A percentile compares a stretch with the other conserved stretches of the same genome.
Conservation (phyloP, 2,113 vertebrate genomes). For the Progne subis region DNA sequence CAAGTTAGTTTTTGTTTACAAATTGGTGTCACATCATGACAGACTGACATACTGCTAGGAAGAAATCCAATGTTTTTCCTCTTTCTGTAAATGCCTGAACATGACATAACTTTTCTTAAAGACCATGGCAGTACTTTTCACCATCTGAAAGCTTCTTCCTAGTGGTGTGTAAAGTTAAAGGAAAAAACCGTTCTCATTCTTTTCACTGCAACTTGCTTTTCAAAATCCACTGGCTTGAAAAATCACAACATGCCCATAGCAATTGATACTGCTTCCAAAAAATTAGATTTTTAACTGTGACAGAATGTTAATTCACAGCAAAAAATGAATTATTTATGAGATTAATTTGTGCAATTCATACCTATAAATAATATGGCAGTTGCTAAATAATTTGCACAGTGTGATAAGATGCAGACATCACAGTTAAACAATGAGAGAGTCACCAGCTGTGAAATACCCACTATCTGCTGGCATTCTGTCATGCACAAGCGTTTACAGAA, state of each 20-base stretch:
- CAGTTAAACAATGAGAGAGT: constrained; percentile 46
- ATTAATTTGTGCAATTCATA: constrained; percentile 74
- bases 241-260: not conserved
- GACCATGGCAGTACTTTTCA: not conserved
- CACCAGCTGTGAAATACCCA: constrained; percentile 46
- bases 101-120: constrained; percentile 29
- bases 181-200: not conserved
- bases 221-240: constrained; percentile 25
- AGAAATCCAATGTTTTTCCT: constrained; percentile 53
- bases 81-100: not conserved
- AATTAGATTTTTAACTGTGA: constrained; percentile 47
- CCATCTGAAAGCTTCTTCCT: not conserved
- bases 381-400: constrained; percentile 74
- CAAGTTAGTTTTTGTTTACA: constrained; percentile 73
- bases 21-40: constrained; percentile 35
- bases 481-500: constrained; percentile 38
- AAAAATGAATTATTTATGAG: constrained; percentile 75
- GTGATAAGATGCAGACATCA: constrained; percentile 63
- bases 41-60: constrained; percentile 63
- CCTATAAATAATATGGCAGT: constrained; percentile 75
- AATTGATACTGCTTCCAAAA: constrained; percentile 38
- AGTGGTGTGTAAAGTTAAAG: not conserved
- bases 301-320: constrained; percentile 52
- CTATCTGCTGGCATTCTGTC: constrained; percentile 53
- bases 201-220: not conserved